Evolutionary conservation across 1,140 invertebrate genomes (phyloP), one percentile per base, ranked within the genome.

Genomic region (Frieseomelitta varia): DNA sequence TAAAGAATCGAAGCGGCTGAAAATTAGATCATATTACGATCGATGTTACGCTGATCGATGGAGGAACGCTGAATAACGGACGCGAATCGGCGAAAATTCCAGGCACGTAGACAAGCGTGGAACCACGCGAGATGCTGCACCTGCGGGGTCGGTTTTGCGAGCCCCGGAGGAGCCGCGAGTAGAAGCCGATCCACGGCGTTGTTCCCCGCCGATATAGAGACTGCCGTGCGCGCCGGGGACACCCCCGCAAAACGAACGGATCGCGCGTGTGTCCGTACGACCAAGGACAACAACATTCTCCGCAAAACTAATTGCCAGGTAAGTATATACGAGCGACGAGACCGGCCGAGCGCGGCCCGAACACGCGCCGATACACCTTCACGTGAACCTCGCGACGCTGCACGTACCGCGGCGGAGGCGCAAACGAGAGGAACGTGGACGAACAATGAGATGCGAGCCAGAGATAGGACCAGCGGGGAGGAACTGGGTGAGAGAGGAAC

Each of bases 251-350:
- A 47, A 90, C 84, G 69, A 86, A 55, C 88, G 89, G 63, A 78
- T 69, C 87, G 74, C 58, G 74, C 88, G 91, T 89, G 90, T 86
- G 81, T 90, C 84, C 90, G 87, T 90, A 83, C 77, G 73, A 92
- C 90, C 93, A 94, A 94, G 93, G 93, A 93, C 93, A 93, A 92
- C 93, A 93, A 94, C 93, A 94, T 94, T 94, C 93, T 94, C 93
- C 85, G 87, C 87, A 82, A 94, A 94, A 94, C 93, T 94, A 94
- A 94, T 94, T 94, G 93, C 93, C 93, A 92, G 89, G 79, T 93
- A 94, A 93, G 93, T 93, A 91, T 93, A 93, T 93, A 92, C 87
- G 88, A 89, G 88, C 87, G 88, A 84, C 87, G 88, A 82, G 86
- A 56, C 39, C 61, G 78, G 34, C 55, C 73, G 81, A 51, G 78